Conservation (phyloP, 2,113 vertebrate genomes). For the Hassar affinis region DNA sequence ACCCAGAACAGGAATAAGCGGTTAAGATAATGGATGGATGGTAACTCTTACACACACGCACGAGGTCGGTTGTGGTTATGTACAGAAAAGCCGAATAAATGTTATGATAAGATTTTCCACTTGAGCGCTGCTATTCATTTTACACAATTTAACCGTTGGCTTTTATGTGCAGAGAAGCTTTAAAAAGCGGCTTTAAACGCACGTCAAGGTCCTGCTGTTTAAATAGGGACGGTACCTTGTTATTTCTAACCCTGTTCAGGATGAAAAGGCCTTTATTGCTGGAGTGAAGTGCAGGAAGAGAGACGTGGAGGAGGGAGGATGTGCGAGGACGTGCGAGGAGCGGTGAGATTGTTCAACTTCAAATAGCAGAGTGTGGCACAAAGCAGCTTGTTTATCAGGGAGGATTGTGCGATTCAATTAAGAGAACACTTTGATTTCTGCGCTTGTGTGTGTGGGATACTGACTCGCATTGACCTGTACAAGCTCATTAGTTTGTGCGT, state of each 20-base stretch:
- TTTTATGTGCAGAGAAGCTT: not conserved
- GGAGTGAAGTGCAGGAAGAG: slow-evolving; percentile 3
- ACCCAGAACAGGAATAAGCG: too few species aligned
- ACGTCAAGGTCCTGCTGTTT: not conserved
- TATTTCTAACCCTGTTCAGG: slow-evolving; percentile 21
- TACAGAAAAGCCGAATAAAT: not conserved
- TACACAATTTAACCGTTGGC: too few species aligned
- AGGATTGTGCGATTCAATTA: slow-evolving; percentile 35
- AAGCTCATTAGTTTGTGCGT: slow-evolving; percentile 36
- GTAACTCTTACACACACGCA: not conserved
- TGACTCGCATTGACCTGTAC: slow-evolving; percentile 28
- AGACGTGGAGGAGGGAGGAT: not conserved
- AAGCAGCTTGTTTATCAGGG: slow-evolving; percentile 29
- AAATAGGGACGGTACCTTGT: not conserved
- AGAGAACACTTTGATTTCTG: slow-evolving; percentile 33
- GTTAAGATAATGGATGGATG: too few species aligned
- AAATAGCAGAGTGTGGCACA: slow-evolving; percentile 23
- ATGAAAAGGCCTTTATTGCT: slow-evolving; percentile 17
- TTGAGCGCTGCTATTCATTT: not conserved
- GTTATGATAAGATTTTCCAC: not conserved
- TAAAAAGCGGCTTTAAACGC: not conserved
- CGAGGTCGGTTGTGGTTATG: not conserved
- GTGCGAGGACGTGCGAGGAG: not conserved
- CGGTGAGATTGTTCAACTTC: slow-evolving; percentile 11
- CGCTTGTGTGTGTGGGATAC: slow-evolving; percentile 25